These are phyloP conservation scores for Pangasius krempfi DNA, from an alignment of 2,797 vertebrate genomes.

Conservation along the genomic window DNA sequence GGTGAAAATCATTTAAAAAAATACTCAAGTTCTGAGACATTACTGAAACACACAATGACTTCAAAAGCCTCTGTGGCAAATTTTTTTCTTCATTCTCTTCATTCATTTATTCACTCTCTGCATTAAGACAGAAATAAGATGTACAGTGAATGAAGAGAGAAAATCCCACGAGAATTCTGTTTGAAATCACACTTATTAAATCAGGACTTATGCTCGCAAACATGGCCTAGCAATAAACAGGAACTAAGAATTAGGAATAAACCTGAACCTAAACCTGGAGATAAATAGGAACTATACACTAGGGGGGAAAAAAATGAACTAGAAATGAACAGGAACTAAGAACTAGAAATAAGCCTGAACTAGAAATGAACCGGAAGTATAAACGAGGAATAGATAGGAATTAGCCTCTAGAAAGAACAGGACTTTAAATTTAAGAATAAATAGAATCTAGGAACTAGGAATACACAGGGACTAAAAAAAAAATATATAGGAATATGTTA, in stretches of 20 bases:
- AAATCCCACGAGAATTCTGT: background rate
- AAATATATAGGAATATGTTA: background rate
- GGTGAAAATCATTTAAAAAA: background rate
- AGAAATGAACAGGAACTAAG: background rate
- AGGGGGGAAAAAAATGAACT: background rate
- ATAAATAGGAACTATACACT: background rate
- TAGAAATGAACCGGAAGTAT: background rate
- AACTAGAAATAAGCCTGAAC: background rate
- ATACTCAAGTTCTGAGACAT: background rate
- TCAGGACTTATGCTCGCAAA: background rate
- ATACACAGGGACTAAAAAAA: background rate
- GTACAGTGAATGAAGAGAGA: background rate
- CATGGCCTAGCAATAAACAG: background rate
- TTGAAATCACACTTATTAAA: background rate
- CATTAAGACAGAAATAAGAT: background rate
- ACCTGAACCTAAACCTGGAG: background rate
- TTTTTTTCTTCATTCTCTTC: background rate
- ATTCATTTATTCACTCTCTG: background rate
- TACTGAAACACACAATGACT: background rate
- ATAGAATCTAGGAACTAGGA: background rate
- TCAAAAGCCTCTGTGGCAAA: background rate
- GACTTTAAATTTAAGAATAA: background rate
- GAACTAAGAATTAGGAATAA: background rate
- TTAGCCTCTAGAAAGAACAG: background rate
- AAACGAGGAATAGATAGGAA: background rate